Conservation (phyloP, 2,113 vertebrate genomes). For the Plestiodon gilberti region DNA sequence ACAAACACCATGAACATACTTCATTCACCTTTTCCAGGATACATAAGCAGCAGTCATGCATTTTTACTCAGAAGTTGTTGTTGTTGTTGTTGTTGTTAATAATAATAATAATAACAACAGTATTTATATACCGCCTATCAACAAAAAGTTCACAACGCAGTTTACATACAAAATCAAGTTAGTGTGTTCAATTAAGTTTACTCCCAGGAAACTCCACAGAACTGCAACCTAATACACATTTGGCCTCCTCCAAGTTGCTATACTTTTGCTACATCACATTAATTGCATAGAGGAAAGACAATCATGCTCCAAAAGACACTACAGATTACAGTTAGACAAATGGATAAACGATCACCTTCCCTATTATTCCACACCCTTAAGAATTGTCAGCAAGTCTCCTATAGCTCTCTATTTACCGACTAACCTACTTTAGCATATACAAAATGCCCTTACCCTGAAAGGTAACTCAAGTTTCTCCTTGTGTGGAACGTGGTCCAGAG, state of each 20-base stretch:
- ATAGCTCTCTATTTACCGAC: neutral
- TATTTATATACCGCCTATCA: no score
- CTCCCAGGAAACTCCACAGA: no score
- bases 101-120: no score
- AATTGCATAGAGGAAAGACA: neutral
- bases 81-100: no score
- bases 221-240: neutral
- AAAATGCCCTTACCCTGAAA: slow-evolving; percentile 75
- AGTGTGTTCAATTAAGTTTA: no score
- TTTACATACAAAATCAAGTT: no score
- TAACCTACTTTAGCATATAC: neutral
- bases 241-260: neutral
- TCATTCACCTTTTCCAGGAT: neutral
- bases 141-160: no score
- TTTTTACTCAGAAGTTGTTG: no score
- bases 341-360: neutral
- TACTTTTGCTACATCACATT: neutral
- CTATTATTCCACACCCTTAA: neutral
- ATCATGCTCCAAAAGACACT: neutral
- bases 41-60: neutral
- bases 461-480: slow-evolving; percentile 71
- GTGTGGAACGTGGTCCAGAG: slow-evolving; percentile 69
- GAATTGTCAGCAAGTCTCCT: neutral
- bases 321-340: neutral
- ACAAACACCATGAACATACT: neutral